Evolutionary conservation across 2,113 vertebrate genomes (phyloP).

Genomic region (Loxodonta africana): DNA sequence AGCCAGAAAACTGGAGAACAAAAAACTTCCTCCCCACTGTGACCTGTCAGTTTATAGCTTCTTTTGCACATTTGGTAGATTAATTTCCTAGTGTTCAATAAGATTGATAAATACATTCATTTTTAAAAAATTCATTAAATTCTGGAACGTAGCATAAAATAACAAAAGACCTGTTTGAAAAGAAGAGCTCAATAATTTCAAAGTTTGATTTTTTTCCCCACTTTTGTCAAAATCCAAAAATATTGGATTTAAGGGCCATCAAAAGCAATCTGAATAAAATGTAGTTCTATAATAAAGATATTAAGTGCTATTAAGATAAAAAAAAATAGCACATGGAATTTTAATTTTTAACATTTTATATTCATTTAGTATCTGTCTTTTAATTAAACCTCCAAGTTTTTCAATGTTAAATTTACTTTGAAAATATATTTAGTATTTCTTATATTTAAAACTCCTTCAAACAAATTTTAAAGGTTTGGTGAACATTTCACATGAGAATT

Average conservation of each 20-base stretch:
- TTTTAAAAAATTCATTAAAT: not conserved
- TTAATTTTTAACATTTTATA: conserved; percentile 40
- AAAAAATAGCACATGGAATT: not conserved
- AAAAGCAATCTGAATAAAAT: conserved; percentile 44
- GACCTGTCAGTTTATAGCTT: not conserved
- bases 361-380: not conserved
- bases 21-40: not conserved
- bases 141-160: not conserved
- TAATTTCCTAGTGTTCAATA: not conserved
- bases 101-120: not conserved
- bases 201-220: not conserved
- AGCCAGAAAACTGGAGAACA: conserved; percentile 17
- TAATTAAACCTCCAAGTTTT: conserved; percentile 7
- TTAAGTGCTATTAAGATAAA: not conserved
- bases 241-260: not conserved
- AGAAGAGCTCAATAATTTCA: conserved; percentile 22
- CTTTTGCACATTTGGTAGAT: not conserved
- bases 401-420: conserved; percentile 36
- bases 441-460: not conserved
- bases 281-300: not conserved
- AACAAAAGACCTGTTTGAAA: not conserved
- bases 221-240: conserved; percentile 7
- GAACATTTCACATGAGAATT: conserved; percentile 8
- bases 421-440: conserved; percentile 32
- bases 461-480: not conserved